phyloP scores from a whole-genome alignment of 2,888 invertebrate species.

The Agonopterix alstromeriana region DNA sequence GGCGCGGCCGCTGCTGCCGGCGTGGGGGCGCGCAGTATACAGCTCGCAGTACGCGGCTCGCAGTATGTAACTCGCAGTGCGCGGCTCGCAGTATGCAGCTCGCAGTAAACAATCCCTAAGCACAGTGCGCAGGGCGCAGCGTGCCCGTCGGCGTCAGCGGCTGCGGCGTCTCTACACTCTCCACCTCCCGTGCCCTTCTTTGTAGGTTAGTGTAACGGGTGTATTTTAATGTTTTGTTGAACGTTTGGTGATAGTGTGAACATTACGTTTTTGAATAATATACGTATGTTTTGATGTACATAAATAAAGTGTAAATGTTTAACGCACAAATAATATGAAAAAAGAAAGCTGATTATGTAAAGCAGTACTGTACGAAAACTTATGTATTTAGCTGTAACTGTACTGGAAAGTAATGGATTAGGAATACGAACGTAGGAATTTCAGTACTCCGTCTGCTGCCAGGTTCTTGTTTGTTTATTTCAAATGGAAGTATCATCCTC shows the following conservation, averaged over 20 bases:
- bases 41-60: no score
- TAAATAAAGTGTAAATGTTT: conserved; percentile 76
- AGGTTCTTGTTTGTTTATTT: neutral
- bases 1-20: no score
- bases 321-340: conserved; percentile 73
- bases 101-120: no score
- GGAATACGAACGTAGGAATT: conserved; percentile 50
- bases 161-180: conserved; percentile 62
- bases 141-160: conserved; percentile 78
- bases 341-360: conserved; percentile 55
- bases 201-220: conserved; percentile 47
- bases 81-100: no score
- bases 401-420: conserved; percentile 54
- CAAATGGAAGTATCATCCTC: no score
- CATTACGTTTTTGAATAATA: conserved; percentile 67
- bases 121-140: conserved; percentile 21
- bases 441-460: conserved; percentile 44
- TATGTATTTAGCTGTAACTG: conserved; percentile 68
- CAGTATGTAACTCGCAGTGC: no score
- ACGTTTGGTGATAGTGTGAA: conserved; percentile 62
- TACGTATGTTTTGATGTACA: conserved; percentile 75
- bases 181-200: conserved; percentile 46
- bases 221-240: conserved; percentile 54
- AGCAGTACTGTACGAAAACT: conserved; percentile 48
- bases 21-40: no score